Evolutionary conservation across 2,797 vertebrate species (phyloP).

Genomic region (Pelochelys cantorii): DNA sequence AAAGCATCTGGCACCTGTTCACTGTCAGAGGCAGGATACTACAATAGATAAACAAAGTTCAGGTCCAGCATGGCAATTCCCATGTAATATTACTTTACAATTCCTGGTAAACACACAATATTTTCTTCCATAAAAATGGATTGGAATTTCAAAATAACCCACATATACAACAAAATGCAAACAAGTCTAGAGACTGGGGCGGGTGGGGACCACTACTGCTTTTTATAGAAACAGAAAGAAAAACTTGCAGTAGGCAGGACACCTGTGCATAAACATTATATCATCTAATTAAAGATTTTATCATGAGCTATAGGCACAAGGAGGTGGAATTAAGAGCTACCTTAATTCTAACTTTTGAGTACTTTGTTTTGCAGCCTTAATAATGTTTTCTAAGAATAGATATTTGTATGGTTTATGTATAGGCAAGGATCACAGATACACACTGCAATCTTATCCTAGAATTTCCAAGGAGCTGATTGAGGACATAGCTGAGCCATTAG

Average conservation of each 20-base stretch:
- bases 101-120: neutral
- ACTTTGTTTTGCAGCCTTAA: neutral
- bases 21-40: neutral
- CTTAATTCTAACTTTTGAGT: neutral
- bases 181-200: neutral
- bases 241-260: neutral
- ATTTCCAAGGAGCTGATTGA: too few species aligned
- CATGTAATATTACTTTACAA: neutral
- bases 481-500: too few species aligned
- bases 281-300: neutral
- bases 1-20: neutral
- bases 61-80: neutral
- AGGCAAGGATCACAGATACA: neutral
- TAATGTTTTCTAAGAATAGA: neutral
- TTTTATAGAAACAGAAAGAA: neutral
- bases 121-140: neutral
- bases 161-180: neutral
- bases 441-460: too few species aligned
- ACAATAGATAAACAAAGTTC: neutral
- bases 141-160: neutral
- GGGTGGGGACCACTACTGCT: neutral
- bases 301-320: neutral
- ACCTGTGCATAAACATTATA: neutral
- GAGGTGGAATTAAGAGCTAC: neutral
- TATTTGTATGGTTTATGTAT: neutral